Evolutionary conservation across 2,797 vertebrate genomes (phyloP), one percentile per base, ranked within the genome.

Genomic region (Notolabrus celidotus): DNA sequence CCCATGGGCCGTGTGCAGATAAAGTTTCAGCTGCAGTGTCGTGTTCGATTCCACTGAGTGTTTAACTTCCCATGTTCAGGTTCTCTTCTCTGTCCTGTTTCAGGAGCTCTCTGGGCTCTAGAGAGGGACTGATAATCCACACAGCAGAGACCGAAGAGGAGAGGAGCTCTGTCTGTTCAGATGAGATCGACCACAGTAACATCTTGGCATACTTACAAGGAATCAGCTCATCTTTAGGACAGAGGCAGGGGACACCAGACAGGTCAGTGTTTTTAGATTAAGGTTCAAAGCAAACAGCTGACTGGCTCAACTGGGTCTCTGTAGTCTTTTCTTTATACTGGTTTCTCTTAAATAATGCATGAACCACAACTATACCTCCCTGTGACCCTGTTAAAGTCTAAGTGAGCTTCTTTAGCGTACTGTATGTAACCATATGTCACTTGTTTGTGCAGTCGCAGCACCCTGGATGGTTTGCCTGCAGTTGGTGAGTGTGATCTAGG

Each of bases 231-330:
- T 54, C 52, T 16, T 74, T 74, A 4, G 49, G 33, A 56, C 67
- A 63, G 16, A 71, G 42, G 25, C 73, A 66, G 38, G 54, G 47
- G 77, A 79, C 74, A 31, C 7, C 59, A 1, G 20, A 75, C 56
- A 92, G 92, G 93, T 95, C 53, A 79, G 89, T 77, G 74, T 56
- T 65, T 27, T 67, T 54, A 31, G 59, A 11, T 47, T 34, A 4
- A 39, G 41, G 27, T 55, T n/a, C 0, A 17, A 22, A 29, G 12
- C 22, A 29, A 46, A 51, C 20, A 67, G 33, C 49, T 27, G 19
- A 62, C 17, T 41, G 12, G 15, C 17, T 65, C 3, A 1, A 51
- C 5, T 36, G 31, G 3, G 20, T 12, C 9, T 42, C 19, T 51
- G 19, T 57, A 55, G 20, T 71, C 11, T 50, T 61, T 41, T 31